Conservation (phyloP, 1,140 invertebrate genomes). For the Heliconius congener region DNA sequence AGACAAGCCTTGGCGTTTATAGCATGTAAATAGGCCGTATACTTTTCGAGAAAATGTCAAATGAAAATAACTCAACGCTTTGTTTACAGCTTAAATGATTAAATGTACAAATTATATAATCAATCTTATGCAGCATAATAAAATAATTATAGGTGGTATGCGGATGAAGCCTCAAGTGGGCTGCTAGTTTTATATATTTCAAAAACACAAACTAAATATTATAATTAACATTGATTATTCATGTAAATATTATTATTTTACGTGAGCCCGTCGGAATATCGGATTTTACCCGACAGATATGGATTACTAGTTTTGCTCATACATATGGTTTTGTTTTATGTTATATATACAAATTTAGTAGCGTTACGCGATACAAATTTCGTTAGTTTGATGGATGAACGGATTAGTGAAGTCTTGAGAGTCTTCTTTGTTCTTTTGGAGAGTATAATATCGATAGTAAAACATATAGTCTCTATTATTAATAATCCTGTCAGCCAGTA, state of each 20-base stretch:
- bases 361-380: not conserved
- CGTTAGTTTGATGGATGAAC: conserved; percentile 16
- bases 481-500: not conserved
- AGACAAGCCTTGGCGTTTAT: no score
- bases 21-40: no score
- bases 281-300: conserved; percentile 1
- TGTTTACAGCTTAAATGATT: no score
- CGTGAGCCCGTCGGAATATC: not conserved
- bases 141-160: no score
- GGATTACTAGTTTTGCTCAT: not conserved
- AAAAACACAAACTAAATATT: not conserved
- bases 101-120: no score
- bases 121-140: no score
- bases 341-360: not conserved
- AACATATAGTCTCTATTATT: not conserved
- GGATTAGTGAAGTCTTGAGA: conserved; percentile 11
- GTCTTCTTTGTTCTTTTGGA: not conserved
- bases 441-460: not conserved
- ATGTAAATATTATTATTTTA: conserved; percentile 2
- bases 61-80: no score
- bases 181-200: no score
- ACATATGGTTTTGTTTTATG: not conserved
- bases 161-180: no score
- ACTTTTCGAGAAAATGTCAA: no score
- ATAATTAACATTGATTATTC: not conserved